A percentile compares a stretch with the other conserved stretches of the same genome.
Conservation (phyloP, 1,140 invertebrate genomes). For the Apis dorsata region DNA sequence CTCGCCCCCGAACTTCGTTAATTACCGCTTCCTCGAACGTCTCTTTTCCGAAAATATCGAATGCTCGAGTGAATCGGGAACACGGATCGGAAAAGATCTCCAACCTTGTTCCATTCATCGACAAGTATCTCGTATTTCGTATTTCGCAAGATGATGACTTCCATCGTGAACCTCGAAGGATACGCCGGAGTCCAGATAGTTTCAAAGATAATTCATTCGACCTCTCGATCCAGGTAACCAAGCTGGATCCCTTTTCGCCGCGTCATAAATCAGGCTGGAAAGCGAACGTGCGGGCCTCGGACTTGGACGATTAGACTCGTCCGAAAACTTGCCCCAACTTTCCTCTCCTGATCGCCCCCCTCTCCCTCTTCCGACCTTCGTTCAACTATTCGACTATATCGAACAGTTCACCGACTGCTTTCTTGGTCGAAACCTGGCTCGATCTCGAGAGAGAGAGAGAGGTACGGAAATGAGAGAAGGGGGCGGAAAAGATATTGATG, state of each 20-base stretch:
- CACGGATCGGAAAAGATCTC: background rate
- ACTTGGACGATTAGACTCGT: constrained; percentile 64
- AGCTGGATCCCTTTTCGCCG: constrained; percentile 1
- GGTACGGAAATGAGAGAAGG: background rate
- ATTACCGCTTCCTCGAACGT: background rate
- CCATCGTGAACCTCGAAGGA: background rate
- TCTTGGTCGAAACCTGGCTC: background rate
- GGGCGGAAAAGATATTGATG: constrained; percentile 2
- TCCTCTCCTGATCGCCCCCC: constrained; percentile 40
- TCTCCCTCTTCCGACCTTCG: constrained; percentile 54
- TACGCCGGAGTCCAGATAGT: background rate
- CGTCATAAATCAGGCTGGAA: constrained; percentile 58
- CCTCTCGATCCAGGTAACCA: constrained; percentile 46
- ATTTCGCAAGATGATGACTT: background rate
- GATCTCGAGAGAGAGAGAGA: background rate
- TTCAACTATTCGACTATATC: constrained; percentile 46
- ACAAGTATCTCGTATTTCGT: too few species aligned
- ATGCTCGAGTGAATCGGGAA: too few species aligned
- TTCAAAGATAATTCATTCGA: constrained; percentile 40
- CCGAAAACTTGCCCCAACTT: constrained; percentile 61
- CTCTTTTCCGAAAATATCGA: constrained; percentile 14
- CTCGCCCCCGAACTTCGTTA: constrained; percentile 11
- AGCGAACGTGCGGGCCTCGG: background rate
- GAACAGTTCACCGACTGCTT: constrained; percentile 28
- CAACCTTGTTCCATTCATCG: background rate